phyloP scores from a whole-genome alignment of 1,140 invertebrate species.

The Drosophila sproati region DNA sequence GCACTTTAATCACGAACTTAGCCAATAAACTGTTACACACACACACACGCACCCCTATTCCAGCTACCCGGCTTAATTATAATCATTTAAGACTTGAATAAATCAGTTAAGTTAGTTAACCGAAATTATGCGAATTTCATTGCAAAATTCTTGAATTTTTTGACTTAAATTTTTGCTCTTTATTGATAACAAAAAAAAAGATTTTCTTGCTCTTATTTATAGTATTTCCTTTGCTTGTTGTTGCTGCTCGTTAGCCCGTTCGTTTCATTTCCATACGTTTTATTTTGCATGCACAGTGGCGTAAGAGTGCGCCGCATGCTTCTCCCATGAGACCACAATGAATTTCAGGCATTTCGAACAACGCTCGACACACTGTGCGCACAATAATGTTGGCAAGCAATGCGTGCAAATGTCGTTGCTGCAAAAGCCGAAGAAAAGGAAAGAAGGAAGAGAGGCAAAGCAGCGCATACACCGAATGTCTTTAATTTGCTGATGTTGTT shows the following conservation, averaged over 20 bases:
- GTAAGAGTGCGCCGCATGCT: not conserved
- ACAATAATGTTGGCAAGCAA: conserved; percentile 33
- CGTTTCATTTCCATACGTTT: conserved; percentile 71
- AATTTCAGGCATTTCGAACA: conserved; percentile 2
- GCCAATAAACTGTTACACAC: conserved; percentile 1
- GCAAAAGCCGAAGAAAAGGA: conserved; percentile 46
- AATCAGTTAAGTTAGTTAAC: conserved; percentile 31
- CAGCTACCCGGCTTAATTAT: conserved; percentile 6
- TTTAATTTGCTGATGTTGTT: conserved; percentile 68
- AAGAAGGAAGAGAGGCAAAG: conserved; percentile 31
- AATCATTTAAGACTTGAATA: conserved; percentile 25
- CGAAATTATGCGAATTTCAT: conserved; percentile 30
- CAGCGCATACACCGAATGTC: conserved; percentile 66
- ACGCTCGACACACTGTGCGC: conserved; percentile 51
- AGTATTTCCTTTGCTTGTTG: conserved; percentile 63
- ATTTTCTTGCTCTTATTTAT: conserved; percentile 69
- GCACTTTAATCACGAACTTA: not conserved
- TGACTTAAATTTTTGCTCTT: conserved; percentile 51
- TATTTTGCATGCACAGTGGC: conserved; percentile 61
- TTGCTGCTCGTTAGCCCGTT: conserved; percentile 43
- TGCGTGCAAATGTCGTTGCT: conserved; percentile 68
- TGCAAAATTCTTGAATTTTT: conserved; percentile 45
- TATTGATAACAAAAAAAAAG: conserved; percentile 58
- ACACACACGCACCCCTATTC: not conserved
- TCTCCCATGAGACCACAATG: not conserved